These are phyloP conservation scores for Conops quadrifasciatus DNA, from an alignment of 2,888 invertebrate genomes.

Conservation along the genomic window DNA sequence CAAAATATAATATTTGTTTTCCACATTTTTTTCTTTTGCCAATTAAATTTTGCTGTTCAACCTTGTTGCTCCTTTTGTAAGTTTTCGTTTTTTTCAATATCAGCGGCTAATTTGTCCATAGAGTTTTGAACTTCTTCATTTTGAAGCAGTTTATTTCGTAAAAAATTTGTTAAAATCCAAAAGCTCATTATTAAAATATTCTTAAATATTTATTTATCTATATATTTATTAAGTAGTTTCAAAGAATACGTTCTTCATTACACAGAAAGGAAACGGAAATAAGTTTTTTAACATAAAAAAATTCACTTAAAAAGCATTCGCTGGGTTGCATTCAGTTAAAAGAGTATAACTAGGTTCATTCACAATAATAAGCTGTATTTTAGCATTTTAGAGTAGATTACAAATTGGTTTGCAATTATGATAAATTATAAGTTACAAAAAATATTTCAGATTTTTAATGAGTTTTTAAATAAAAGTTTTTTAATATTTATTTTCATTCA, in stretches of 20 bases:
- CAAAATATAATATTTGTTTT: neutral
- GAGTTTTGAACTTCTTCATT: neutral
- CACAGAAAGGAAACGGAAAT: constrained; percentile 21
- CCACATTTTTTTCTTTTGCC: neutral
- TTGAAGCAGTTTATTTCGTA: neutral
- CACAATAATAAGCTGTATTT: neutral
- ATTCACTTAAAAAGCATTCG: neutral
- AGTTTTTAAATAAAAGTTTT: too few relatives aligned
- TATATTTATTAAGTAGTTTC: too few relatives aligned
- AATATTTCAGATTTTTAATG: too few relatives aligned
- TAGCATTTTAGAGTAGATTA: too few relatives aligned
- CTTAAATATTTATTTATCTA: too few relatives aligned
- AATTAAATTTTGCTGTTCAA: neutral
- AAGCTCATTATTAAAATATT: constrained; percentile 16
- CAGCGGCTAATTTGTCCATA: neutral
- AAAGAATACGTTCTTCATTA: neutral
- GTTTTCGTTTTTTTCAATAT: constrained; percentile 9
- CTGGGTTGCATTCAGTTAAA: neutral
- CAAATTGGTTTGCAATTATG: too few relatives aligned
- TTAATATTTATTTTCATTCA: too few relatives aligned
- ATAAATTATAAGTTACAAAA: too few relatives aligned
- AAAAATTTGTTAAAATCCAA: constrained; percentile 16
- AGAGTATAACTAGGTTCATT: neutral
- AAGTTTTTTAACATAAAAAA: neutral
- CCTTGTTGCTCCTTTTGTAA: constrained; percentile 4